These are phyloP conservation scores for Chelonus formosanus DNA, from an alignment of 2,888 invertebrate species.

Conservation along the genomic window DNA sequence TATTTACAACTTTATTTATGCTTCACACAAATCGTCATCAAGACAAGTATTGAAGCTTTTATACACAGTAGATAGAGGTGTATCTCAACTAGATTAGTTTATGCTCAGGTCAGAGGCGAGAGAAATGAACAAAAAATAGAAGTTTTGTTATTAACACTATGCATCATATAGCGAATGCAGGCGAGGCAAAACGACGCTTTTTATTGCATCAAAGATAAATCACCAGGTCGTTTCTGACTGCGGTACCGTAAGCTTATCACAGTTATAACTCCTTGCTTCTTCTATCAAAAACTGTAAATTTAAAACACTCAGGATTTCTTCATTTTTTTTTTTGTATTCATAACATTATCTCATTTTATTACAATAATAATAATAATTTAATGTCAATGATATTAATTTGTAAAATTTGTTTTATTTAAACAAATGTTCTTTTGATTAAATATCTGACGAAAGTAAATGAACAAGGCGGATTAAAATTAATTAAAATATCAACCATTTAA, in stretches of 20 bases:
- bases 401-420: no score
- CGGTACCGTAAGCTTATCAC: slow-evolving; percentile 14
- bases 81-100: slow-evolving; percentile 1
- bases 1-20: no score
- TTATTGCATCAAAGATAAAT: slow-evolving; percentile 50
- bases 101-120: slow-evolving; percentile 15
- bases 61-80: slow-evolving; percentile 11
- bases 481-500: no score
- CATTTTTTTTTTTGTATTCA: background rate
- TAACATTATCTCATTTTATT: no score
- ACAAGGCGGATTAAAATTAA: no score
- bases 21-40: slow-evolving; percentile 32
- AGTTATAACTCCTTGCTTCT: background rate
- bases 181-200: slow-evolving; percentile 41
- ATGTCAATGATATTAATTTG: no score
- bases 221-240: slow-evolving; percentile 33
- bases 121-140: slow-evolving; percentile 21
- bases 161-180: slow-evolving; percentile 46
- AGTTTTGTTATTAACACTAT: slow-evolving; percentile 54
- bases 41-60: slow-evolving; percentile 38
- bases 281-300: slow-evolving; percentile 7
- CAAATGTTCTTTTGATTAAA: no score
- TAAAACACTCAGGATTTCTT: background rate
- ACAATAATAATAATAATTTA: no score
- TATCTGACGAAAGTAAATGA: no score